phyloP scores from a whole-genome alignment of 1,140 invertebrate genomes.

The Maconellicoccus hirsutus region DNA sequence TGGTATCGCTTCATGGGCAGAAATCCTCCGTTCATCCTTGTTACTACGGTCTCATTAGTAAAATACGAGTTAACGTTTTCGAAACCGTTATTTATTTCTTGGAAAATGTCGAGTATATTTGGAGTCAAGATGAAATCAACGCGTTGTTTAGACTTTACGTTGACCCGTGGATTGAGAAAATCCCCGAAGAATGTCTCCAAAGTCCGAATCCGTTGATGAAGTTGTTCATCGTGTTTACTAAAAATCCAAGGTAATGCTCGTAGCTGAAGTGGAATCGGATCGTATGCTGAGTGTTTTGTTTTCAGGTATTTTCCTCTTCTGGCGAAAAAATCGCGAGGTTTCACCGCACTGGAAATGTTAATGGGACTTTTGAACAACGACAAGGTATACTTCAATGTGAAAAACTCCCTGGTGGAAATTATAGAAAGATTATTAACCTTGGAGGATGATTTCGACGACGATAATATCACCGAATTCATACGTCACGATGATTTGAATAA shows the following conservation, averaged over 20 bases:
- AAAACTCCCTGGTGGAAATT: constrained; percentile 59
- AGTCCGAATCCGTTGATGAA: constrained; percentile 70
- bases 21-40: constrained; percentile 41
- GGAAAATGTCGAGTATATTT: constrained; percentile 64
- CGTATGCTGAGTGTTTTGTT: neutral
- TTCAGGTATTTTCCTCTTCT: constrained; percentile 57
- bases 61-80: constrained; percentile 47
- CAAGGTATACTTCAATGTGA: constrained; percentile 52
- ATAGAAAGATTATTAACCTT: constrained; percentile 64
- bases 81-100: constrained; percentile 60
- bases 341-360: constrained; percentile 50
- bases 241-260: constrained; percentile 45
- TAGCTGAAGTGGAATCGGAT: neutral
- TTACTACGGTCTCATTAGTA: constrained; percentile 52
- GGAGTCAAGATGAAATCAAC: constrained; percentile 55
- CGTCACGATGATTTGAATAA: neutral
- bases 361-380: constrained; percentile 54
- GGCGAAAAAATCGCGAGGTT: constrained; percentile 41
- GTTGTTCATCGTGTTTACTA: constrained; percentile 61
- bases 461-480: neutral
- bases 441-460: constrained; percentile 35
- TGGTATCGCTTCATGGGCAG: constrained; percentile 14
- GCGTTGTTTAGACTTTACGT: constrained; percentile 51
- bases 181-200: constrained; percentile 68
- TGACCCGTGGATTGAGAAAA: constrained; percentile 64